A percentile compares a stretch with the other conserved stretches of the same genome.
These are phyloP conservation scores for Paramuricea clavata DNA, from an alignment of 92 coral and sea anemone species.

Conservation along the genomic window DNA sequence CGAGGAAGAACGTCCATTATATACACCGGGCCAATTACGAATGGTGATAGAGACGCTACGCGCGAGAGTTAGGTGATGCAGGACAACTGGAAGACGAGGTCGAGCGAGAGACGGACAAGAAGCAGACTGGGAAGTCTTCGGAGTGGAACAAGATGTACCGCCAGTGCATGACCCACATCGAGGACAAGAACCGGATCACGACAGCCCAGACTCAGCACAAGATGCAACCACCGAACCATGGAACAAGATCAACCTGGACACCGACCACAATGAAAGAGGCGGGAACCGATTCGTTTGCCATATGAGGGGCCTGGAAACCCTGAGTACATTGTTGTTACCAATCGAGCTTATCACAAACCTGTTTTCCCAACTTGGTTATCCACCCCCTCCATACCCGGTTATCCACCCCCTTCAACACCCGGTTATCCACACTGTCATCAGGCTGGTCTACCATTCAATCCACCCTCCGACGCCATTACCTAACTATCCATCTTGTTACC, in stretches of 20 bases:
- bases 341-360: slow-evolving; percentile 30
- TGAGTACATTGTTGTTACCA: slow-evolving; percentile 36
- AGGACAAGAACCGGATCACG: neutral
- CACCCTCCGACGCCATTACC: too few relatives aligned
- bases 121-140: neutral
- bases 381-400: too few relatives aligned
- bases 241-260: slow-evolving; percentile 12
- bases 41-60: neutral
- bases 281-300: slow-evolving; percentile 50
- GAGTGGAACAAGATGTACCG: slow-evolving; percentile 1
- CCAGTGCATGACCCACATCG: neutral
- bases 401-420: too few relatives aligned
- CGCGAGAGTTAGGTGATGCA: neutral
- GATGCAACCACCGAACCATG: neutral
- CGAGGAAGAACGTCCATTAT: slow-evolving; percentile 11
- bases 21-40: neutral
- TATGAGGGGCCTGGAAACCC: slow-evolving; percentile 46
- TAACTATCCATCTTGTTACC: too few relatives aligned
- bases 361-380: too few relatives aligned
- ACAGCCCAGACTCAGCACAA: neutral
- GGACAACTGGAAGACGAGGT: neutral
- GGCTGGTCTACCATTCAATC: too few relatives aligned
- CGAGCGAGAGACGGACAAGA: slow-evolving; percentile 2
- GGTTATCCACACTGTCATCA: too few relatives aligned
- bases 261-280: slow-evolving; percentile 49